Conservation (phyloP, 2,888 invertebrate genomes). For the Callosobruchus maculatus region DNA sequence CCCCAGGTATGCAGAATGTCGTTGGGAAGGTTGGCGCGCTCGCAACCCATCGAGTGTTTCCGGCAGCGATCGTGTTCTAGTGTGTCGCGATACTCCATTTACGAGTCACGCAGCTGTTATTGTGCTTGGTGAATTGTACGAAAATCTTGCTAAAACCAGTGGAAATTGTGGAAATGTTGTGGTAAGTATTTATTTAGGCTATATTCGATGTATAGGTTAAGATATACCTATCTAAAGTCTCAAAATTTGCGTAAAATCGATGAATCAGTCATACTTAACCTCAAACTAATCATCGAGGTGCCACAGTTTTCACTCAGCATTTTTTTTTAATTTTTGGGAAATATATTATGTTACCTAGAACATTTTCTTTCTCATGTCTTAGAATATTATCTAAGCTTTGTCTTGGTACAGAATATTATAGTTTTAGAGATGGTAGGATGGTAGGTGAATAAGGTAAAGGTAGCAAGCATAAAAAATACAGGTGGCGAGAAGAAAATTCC, state of each 20-base stretch:
- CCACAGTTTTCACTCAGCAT: constrained; percentile 22
- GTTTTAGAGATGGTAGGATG: too few species aligned
- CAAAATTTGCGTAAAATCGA: constrained; percentile 5
- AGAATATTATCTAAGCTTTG: too few species aligned
- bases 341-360: too few species aligned
- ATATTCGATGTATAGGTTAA: too few species aligned
- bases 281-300: constrained; percentile 28
- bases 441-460: too few species aligned
- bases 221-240: neutral
- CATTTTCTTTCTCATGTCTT: too few species aligned
- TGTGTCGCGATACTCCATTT: neutral
- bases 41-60: neutral
- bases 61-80: neutral
- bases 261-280: constrained; percentile 25
- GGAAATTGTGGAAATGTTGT: neutral
- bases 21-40: too few species aligned
- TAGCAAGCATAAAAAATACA: too few species aligned
- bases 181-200: neutral
- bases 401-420: too few species aligned
- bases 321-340: too few species aligned
- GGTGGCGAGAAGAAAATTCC: too few species aligned
- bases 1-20: neutral
- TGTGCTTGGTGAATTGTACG: neutral
- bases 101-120: neutral
- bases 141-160: neutral